Percentiles rank a stretch among this genome's conserved stretches.
phyloP scores from a whole-genome alignment of 2,888 invertebrate species.

The Onchidella celtica region DNA sequence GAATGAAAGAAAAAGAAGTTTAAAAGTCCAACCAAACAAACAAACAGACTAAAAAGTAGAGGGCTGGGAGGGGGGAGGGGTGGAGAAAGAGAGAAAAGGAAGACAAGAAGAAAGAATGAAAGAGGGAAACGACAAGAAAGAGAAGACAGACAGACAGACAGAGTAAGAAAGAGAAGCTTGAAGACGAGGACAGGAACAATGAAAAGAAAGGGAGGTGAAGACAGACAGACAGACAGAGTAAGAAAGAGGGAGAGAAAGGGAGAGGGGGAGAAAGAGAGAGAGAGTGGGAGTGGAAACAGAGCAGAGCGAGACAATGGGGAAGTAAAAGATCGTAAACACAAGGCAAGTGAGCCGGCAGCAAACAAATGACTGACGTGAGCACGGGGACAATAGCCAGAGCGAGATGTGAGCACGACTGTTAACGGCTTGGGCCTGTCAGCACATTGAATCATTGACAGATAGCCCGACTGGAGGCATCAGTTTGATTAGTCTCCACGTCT shows the following conservation, averaged over 20 bases:
- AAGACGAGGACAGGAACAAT: neutral
- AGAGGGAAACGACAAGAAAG: neutral
- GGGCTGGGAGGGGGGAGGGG: neutral
- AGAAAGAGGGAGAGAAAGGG: conserved; percentile 2
- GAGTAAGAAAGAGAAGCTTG: neutral
- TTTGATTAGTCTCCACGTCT: too few relatives aligned
- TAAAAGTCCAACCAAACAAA: neutral
- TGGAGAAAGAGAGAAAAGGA: neutral
- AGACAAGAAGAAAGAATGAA: neutral
- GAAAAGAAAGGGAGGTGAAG: neutral
- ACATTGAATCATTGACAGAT: too few relatives aligned
- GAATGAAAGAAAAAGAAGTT: neutral
- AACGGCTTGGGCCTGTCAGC: too few relatives aligned
- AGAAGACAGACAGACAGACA: neutral
- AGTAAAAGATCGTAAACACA: too few relatives aligned
- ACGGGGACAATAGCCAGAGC: too few relatives aligned
- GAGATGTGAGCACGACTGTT: too few relatives aligned
- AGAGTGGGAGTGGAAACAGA: neutral
- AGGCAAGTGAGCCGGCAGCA: too few relatives aligned
- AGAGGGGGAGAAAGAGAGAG: neutral
- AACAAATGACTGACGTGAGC: too few relatives aligned
- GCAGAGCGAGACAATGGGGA: too few relatives aligned
- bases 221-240: neutral
- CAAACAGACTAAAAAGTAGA: neutral
- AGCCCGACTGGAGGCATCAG: too few relatives aligned